Conservation (phyloP, 2,113 vertebrate species). For the Salvator merianae region DNA sequence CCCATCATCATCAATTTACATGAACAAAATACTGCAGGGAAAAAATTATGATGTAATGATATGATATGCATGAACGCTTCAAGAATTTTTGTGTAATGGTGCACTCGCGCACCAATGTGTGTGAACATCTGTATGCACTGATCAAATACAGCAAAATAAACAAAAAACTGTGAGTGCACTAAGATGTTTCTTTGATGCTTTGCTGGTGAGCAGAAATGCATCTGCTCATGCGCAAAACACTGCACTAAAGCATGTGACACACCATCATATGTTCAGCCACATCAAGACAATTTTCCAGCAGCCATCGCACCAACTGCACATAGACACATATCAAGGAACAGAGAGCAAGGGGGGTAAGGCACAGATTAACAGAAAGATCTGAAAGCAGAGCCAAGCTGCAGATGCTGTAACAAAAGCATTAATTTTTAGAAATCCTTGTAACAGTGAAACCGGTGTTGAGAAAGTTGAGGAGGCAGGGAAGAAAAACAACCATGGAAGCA, state of each 20-base stretch:
- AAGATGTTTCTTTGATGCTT: neutral
- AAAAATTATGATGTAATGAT: neutral
- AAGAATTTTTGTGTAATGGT: neutral
- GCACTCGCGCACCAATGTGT: neutral
- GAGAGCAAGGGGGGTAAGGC: neutral
- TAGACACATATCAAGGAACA: too few species aligned
- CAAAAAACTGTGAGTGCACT: neutral
- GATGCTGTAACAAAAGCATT: neutral
- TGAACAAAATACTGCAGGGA: neutral
- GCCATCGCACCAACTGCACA: neutral
- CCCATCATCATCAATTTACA: neutral
- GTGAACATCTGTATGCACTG: neutral
- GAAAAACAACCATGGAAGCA: neutral
- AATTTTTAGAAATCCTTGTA: neutral
- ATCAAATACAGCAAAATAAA: neutral
- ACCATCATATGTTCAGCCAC: neutral
- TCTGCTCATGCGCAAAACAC: neutral
- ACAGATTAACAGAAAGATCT: neutral
- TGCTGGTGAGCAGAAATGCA: neutral
- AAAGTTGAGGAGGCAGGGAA: neutral
- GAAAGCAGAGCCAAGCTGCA: neutral
- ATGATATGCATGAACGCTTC: neutral
- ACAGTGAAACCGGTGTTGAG: neutral
- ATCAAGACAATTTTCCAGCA: neutral
- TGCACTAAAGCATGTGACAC: neutral